Conservation (phyloP, 2,113 vertebrate species). For the Oreochromis aureus region DNA sequence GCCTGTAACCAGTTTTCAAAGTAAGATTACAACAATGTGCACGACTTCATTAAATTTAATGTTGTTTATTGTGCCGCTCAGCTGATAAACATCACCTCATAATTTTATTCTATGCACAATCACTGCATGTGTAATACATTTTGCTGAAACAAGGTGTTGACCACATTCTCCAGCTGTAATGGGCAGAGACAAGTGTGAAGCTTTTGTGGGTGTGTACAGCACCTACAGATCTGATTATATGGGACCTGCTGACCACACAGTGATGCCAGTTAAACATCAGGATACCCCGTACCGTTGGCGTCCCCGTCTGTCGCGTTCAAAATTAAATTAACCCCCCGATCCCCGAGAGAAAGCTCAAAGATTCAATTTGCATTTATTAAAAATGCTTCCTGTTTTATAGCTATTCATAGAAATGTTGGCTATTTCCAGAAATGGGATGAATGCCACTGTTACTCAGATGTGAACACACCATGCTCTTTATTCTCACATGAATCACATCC, state of each 20-base stretch:
- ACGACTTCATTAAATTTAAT: neutral
- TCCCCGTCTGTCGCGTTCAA: constrained; percentile 12
- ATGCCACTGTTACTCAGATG: neutral
- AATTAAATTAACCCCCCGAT: constrained; percentile 20
- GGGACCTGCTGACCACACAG: neutral
- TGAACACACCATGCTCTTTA: neutral
- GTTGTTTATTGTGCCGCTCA: neutral
- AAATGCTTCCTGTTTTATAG: neutral
- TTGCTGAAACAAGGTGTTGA: neutral
- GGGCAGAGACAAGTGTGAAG: neutral
- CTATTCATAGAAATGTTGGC: neutral
- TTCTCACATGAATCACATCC: neutral
- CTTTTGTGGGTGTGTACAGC: neutral
- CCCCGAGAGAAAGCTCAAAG: neutral
- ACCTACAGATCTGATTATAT: neutral
- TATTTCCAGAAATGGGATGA: neutral
- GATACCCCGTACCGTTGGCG: neutral
- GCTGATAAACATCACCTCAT: neutral
- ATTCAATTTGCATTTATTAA: constrained; percentile 5
- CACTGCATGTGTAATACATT: neutral
- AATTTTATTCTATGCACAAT: neutral
- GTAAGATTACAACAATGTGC: neutral
- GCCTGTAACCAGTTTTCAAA: neutral
- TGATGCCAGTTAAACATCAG: neutral
- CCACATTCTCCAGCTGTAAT: neutral